These are phyloP conservation scores for Clunio marinus DNA, from an alignment of 2,888 invertebrate species.

Conservation along the genomic window DNA sequence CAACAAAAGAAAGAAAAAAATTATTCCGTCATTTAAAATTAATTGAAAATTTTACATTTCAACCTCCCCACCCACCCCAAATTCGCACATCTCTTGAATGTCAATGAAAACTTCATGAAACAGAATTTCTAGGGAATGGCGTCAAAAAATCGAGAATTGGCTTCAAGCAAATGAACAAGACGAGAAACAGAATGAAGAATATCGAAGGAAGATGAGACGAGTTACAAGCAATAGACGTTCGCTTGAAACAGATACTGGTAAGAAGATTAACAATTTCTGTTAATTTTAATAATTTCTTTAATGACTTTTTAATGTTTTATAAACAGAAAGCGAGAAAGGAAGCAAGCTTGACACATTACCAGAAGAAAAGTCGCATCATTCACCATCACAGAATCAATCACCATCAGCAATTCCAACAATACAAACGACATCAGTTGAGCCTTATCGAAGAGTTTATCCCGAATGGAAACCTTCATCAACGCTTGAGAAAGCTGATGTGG, in stretches of 20 bases:
- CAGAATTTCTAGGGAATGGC: conserved; percentile 66
- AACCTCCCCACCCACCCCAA: not conserved
- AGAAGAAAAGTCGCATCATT: conserved; percentile 58
- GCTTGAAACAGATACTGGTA: conserved; percentile 81
- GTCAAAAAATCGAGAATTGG: conserved; percentile 89
- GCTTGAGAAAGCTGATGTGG: conserved; percentile 76
- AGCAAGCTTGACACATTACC: conserved; percentile 68
- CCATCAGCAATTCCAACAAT: not conserved
- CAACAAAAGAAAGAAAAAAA: not conserved
- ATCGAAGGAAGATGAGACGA: conserved; percentile 61
- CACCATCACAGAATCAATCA: not conserved
- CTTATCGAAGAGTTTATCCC: conserved; percentile 62
- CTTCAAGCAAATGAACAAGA: conserved; percentile 79
- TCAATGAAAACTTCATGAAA: conserved; percentile 2
- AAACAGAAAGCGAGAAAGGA: conserved; percentile 78
- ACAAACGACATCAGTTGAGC: conserved; percentile 46
- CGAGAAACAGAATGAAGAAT: conserved; percentile 67
- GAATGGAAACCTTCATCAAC: conserved; percentile 78
- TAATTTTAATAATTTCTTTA: not conserved
- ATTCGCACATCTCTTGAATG: not conserved
- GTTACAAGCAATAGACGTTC: conserved; percentile 69
- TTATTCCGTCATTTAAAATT: not conserved
- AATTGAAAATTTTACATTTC: conserved; percentile 25
- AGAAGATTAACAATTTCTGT: not conserved
- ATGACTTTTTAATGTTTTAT: conserved; percentile 40